Conservation (phyloP, 2,113 vertebrate species). For the Bufo bufo region DNA sequence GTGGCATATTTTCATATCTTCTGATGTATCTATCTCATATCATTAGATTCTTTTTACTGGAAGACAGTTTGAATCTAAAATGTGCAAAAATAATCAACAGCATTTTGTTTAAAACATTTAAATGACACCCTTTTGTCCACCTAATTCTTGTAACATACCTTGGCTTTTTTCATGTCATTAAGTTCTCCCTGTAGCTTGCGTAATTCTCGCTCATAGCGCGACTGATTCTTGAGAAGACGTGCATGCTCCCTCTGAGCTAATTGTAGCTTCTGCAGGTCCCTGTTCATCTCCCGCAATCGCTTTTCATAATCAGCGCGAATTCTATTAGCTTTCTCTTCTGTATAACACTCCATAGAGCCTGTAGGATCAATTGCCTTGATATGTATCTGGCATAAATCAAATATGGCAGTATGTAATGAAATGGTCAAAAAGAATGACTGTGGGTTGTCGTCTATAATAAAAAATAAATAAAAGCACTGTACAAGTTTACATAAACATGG, state of each 20-base stretch:
- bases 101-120: too few relatives aligned
- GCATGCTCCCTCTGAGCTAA: slow-evolving; percentile 93
- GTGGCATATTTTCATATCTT: neutral
- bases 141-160: slow-evolving; percentile 72
- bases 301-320: slow-evolving; percentile 95
- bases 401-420: too few relatives aligned
- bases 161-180: slow-evolving; percentile 96
- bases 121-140: too few relatives aligned
- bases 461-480: neutral
- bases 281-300: slow-evolving; percentile 95
- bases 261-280: slow-evolving; percentile 93
- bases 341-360: slow-evolving; percentile 95
- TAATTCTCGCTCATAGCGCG: slow-evolving; percentile 89
- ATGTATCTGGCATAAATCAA: neutral
- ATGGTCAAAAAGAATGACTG: too few relatives aligned
- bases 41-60: too few relatives aligned
- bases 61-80: too few relatives aligned
- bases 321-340: slow-evolving; percentile 91
- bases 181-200: slow-evolving; percentile 92
- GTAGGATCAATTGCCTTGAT: neutral
- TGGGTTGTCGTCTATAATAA: neutral
- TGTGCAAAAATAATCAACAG: too few relatives aligned
- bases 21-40: too few relatives aligned
- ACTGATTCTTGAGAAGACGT: slow-evolving; percentile 93
- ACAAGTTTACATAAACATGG: neutral